Evolutionary conservation across 1,140 invertebrate species (phyloP).

Genomic region (Leptoteleia sp.): DNA sequence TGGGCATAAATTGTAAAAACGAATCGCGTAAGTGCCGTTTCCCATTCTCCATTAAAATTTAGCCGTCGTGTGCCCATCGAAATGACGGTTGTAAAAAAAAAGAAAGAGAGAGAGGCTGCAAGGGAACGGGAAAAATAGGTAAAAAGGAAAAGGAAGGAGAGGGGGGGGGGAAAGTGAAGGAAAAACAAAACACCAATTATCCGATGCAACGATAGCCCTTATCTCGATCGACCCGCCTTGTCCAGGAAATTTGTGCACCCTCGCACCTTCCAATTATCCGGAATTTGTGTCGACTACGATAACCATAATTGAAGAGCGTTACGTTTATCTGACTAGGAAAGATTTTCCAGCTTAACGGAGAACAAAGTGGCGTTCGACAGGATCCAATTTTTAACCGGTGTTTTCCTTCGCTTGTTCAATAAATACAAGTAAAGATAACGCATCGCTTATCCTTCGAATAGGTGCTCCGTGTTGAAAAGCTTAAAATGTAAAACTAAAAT

Average conservation of each 20-base stretch:
- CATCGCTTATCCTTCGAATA: too few species aligned
- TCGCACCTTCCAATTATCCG: slow-evolving; percentile 21
- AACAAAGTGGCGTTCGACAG: slow-evolving; percentile 9
- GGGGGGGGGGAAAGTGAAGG: too few species aligned
- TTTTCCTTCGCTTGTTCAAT: not conserved
- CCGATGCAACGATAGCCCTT: slow-evolving; percentile 1
- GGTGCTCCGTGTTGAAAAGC: too few species aligned
- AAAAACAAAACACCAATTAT: slow-evolving; percentile 28
- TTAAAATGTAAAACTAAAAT: too few species aligned
- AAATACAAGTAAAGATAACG: too few species aligned
- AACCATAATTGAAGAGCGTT: slow-evolving; percentile 20
- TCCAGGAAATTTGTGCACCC: slow-evolving; percentile 23
- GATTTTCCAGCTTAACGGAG: slow-evolving; percentile 2
- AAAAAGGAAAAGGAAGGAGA: too few species aligned
- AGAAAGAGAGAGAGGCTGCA: not conserved
- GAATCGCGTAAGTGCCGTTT: too few species aligned
- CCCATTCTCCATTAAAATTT: too few species aligned
- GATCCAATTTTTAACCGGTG: not conserved
- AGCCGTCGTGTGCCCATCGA: too few species aligned
- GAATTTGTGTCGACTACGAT: not conserved
- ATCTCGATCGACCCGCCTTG: slow-evolving; percentile 14
- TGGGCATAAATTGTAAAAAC: too few species aligned
- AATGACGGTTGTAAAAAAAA: not conserved
- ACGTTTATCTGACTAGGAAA: not conserved
- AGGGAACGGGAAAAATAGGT: too few species aligned